Percentiles rank a stretch among this genome's conserved stretches.
These are phyloP conservation scores for Keiferia lycopersicella DNA, from an alignment of 2,888 invertebrate species.

Conservation along the genomic window DNA sequence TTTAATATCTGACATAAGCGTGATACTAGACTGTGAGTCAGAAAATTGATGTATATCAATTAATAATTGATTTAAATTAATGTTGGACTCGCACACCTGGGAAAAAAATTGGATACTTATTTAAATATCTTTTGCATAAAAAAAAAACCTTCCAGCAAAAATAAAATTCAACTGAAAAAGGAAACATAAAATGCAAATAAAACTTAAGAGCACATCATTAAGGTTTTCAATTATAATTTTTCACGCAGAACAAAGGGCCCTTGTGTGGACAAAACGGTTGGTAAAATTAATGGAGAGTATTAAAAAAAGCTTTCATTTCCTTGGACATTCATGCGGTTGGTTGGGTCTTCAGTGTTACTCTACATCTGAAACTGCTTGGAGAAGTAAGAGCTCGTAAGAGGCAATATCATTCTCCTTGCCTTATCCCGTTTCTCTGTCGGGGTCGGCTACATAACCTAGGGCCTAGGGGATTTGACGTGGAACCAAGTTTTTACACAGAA, in stretches of 20 bases:
- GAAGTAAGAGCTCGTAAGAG: constrained; percentile 41
- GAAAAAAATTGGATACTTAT: neutral
- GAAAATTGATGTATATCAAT: constrained; percentile 15
- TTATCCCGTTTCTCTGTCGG: too few relatives aligned
- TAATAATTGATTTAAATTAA: constrained; percentile 9
- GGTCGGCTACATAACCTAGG: too few relatives aligned
- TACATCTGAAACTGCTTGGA: constrained; percentile 26
- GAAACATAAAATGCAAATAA: neutral
- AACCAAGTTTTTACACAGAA: too few relatives aligned
- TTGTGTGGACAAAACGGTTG: constrained; percentile 12
- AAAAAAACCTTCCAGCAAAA: neutral
- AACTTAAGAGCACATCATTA: neutral
- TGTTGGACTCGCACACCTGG: constrained; percentile 16
- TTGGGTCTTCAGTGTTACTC: constrained; percentile 54
- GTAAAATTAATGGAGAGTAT: constrained; percentile 12
- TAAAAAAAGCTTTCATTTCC: constrained; percentile 44
- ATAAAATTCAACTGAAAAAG: too few relatives aligned
- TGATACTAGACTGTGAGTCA: constrained; percentile 25
- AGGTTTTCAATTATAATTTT: neutral
- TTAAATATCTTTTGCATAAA: constrained; percentile 3
- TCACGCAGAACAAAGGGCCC: constrained; percentile 17
- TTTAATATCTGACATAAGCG: constrained; percentile 48
- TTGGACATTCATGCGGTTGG: constrained; percentile 45
- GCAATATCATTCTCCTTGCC: too few relatives aligned
- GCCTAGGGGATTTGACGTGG: too few relatives aligned